Percentiles rank a stretch among this genome's conserved stretches.
Evolutionary conservation across 2,888 invertebrate species (phyloP).

Genomic region (Chaitophorus viminalis): DNA sequence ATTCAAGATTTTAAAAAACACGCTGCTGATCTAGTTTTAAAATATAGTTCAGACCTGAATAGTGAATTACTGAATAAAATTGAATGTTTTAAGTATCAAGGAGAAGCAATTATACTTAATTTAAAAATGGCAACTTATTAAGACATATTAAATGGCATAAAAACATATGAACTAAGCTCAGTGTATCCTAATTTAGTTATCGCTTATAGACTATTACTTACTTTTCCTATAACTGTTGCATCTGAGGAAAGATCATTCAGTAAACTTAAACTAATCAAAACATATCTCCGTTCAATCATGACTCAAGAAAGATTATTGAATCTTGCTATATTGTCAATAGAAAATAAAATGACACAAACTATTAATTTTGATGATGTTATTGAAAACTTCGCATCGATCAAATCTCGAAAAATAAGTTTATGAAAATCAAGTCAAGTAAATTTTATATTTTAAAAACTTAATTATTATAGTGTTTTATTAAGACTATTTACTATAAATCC

Average conservation of each 20-base stretch:
- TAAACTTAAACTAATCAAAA: conserved; percentile 30
- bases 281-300: no score
- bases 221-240: conserved; percentile 1
- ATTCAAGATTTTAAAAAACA: conserved; percentile 14
- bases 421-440: no score
- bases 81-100: conserved; percentile 14
- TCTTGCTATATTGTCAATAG: no score
- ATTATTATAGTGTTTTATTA: conserved; percentile 16
- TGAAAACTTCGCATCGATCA: no score
- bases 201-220: conserved; percentile 5
- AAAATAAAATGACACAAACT: no score
- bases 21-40: conserved; percentile 25
- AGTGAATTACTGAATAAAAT: conserved; percentile 1
- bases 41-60: no score
- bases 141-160: background rate
- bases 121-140: background rate
- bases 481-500: conserved; percentile 22
- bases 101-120: background rate
- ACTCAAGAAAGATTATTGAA: no score
- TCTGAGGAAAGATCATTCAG: conserved; percentile 12
- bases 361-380: no score
- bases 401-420: no score
- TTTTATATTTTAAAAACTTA: no score
- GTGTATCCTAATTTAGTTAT: no score
- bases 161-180: no score